Evolutionary conservation across 2,113 vertebrate species (phyloP).

Genomic region (Cyanoramphus novaezelandiae): DNA sequence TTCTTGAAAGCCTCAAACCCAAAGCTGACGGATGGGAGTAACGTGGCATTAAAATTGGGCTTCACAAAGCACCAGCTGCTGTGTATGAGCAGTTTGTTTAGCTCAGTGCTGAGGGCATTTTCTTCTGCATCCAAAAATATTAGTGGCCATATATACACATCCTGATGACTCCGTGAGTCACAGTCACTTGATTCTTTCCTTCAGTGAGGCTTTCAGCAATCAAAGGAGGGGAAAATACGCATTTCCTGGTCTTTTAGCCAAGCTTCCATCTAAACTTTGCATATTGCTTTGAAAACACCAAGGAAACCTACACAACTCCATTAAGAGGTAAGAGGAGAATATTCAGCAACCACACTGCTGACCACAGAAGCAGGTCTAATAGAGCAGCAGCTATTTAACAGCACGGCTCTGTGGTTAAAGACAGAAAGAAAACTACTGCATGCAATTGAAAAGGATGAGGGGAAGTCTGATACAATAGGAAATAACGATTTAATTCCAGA

Average conservation of each 20-base stretch:
- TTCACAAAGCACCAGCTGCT: slow-evolving; percentile 62
- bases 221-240: background rate
- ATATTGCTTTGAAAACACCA: background rate
- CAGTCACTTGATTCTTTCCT: background rate
- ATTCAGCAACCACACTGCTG: background rate
- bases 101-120: slow-evolving; percentile 35
- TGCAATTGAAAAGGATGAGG: background rate
- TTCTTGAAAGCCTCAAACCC: background rate
- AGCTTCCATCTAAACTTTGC: background rate
- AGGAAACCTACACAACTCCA: background rate
- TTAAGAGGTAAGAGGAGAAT: background rate
- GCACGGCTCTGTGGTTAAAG: background rate
- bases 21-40: background rate
- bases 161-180: slow-evolving; percentile 34
- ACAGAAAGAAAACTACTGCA: background rate
- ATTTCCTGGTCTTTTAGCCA: background rate
- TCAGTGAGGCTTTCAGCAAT: background rate
- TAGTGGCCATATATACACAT: background rate
- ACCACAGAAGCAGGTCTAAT: background rate
- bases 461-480: background rate
- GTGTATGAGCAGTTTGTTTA: background rate
- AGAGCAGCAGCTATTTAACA: background rate
- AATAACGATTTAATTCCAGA: background rate
- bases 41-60: background rate
- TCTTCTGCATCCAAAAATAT: slow-evolving; percentile 38